These are phyloP conservation scores for Cepphus grylle DNA, from an alignment of 2,113 vertebrate genomes.

Conservation along the genomic window DNA sequence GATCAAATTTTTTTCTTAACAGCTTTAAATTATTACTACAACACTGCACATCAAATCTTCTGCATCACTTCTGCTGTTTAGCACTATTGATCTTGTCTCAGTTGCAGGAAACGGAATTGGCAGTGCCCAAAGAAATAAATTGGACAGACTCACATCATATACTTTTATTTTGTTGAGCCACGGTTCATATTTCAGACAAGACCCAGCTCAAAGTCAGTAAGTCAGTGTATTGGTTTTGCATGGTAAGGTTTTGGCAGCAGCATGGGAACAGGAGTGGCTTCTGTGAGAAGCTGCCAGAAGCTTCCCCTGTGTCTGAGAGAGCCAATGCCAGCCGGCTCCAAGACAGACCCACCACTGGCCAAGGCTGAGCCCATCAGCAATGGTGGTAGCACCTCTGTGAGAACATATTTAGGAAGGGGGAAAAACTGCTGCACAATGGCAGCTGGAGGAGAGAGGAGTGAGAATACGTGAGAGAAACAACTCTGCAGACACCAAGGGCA, in stretches of 20 bases:
- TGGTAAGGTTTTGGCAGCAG: not conserved
- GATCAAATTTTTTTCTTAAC: not conserved
- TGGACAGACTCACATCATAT: not conserved
- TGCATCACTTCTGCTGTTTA: not conserved
- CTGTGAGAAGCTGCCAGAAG: not conserved
- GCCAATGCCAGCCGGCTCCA: not conserved
- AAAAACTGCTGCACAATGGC: not conserved
- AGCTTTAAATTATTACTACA: not conserved
- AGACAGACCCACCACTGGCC: accelerated
- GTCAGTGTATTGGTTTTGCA: not conserved
- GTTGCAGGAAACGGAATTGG: not conserved
- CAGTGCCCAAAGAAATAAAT: not conserved
- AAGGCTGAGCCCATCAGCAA: accelerated
- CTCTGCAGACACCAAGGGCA: not conserved
- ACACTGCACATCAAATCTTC: not conserved
- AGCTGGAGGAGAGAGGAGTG: not conserved
- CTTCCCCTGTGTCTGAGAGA: accelerated
- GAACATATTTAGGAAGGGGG: not conserved
- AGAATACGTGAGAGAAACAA: not conserved
- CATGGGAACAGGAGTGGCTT: not conserved
- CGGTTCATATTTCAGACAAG: not conserved
- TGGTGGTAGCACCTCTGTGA: accelerated
- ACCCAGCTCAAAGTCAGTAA: not conserved
- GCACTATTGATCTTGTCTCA: not conserved
- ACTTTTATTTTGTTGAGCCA: not conserved